These are phyloP conservation scores for Lithobates pipiens DNA, from an alignment of 2,797 vertebrate genomes.

Conservation along the genomic window DNA sequence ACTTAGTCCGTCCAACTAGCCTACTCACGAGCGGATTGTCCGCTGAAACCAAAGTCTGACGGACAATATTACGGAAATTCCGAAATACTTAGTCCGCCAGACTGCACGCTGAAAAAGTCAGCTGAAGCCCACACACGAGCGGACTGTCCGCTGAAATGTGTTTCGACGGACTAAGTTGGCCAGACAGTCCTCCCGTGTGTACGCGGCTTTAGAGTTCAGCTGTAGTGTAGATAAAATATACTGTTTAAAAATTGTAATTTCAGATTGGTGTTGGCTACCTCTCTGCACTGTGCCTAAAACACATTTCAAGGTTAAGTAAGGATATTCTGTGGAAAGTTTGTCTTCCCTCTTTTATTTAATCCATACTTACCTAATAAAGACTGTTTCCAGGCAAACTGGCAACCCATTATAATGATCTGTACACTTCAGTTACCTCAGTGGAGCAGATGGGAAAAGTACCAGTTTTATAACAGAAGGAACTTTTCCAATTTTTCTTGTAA, in stretches of 20 bases:
- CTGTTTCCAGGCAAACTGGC: not conserved
- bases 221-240: not conserved
- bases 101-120: too few species aligned
- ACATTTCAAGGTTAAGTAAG: conserved; percentile 1
- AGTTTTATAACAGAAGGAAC: conserved; percentile 14
- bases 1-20: too few species aligned
- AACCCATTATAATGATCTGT: conserved; percentile 13
- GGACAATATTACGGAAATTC: too few species aligned
- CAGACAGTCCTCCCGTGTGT: too few species aligned
- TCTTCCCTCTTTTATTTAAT: conserved; percentile 1
- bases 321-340: not conserved
- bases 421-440: conserved; percentile 19
- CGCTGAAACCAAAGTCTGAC: too few species aligned
- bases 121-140: too few species aligned
- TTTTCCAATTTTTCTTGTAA: not conserved
- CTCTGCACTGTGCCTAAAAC: not conserved
- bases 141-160: too few species aligned
- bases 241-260: not conserved
- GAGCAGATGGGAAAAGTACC: conserved; percentile 21
- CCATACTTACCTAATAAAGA: conserved; percentile 20
- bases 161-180: too few species aligned
- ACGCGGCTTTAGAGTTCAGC: too few species aligned
- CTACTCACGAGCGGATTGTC: too few species aligned
- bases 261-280: not conserved
- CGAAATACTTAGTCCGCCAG: too few species aligned